These are phyloP conservation scores for Cotesia vestalis DNA, from an alignment of 1,140 invertebrate species.

Conservation along the genomic window DNA sequence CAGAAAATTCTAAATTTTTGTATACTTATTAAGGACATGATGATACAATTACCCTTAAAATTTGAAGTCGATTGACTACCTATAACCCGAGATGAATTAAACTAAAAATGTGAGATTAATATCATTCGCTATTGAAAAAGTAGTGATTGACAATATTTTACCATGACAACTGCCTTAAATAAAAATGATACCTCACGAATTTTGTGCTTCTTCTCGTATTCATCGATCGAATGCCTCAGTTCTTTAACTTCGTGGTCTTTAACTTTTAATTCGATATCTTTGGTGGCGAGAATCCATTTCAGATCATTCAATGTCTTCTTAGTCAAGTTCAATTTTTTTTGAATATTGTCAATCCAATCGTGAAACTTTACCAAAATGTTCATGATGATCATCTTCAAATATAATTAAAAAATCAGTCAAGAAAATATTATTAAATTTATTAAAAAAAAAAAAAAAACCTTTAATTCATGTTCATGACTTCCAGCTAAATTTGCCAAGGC, in stretches of 20 bases:
- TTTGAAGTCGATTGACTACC: too few relatives aligned
- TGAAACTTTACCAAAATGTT: conserved; percentile 51
- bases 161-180: too few relatives aligned
- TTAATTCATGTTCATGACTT: conserved; percentile 60
- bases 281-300: conserved; percentile 43
- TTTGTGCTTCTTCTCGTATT: conserved; percentile 25
- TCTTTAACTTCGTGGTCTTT: conserved; percentile 38
- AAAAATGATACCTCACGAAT: conserved; percentile 9
- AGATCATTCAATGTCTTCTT: conserved; percentile 42
- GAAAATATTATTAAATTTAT: neutral
- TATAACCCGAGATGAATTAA: too few relatives aligned
- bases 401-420: neutral
- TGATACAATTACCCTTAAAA: too few relatives aligned
- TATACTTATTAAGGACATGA: too few relatives aligned
- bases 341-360: conserved; percentile 46
- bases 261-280: conserved; percentile 39
- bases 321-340: conserved; percentile 46
- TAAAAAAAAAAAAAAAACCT: conserved; percentile 51
- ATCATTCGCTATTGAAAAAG: too few relatives aligned
- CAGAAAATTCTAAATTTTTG: too few relatives aligned
- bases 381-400: conserved; percentile 51
- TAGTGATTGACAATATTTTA: too few relatives aligned
- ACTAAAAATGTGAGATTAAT: too few relatives aligned
- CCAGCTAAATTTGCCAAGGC: conserved; percentile 50
- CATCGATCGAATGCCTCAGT: conserved; percentile 18